Base-by-base conservation (phyloP, 2,888 invertebrate species). In the Nudaria mundana region DNA sequence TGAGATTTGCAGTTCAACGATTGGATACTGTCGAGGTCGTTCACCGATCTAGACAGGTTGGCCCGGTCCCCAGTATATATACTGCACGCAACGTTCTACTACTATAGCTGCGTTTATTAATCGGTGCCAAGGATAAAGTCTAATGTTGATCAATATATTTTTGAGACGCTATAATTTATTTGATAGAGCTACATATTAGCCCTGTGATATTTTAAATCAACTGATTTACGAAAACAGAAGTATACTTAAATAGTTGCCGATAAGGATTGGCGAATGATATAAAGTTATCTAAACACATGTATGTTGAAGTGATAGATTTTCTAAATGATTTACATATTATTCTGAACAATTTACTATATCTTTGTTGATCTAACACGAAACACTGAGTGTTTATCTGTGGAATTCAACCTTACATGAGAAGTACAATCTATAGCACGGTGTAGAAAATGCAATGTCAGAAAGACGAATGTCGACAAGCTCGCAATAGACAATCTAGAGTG, bases 31-130 rank as follows among this genome's bases (percentile, higher is more conserved):
- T 71, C 81, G 81, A 83, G 86, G 85, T 78, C 81, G 79, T 78
- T 76, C 76, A 85, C 77, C 80, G 81, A 81, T 84, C 79, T 70
- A n/a, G 76, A 79, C 81, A 70, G 71, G 81, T 81, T 73, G 69
- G 73, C 71, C 70, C 72, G 67, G 63, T 67, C 59, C 59, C 56
- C 61, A 49, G 55, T 45, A 43, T n/a, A n/a, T n/a, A n/a, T 53
- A 51, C 64, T 57, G 62, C 66, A 67, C 66, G 64, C 66, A 63
- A 65, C 58, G 53, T 55, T 56, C 61, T 60, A 48, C 53, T 56
- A 61, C 56, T 20, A 30, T 24, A 34, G 18, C 30, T 56, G 48
- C 51, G 56, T 57, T 60, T 51, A 59, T 63, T 57, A 65, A 71
- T 70, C 60, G 53, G 73, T 74, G 71, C 68, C 72, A 73, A 69